Conservation (phyloP, 2,888 invertebrate species). For the Parthenolecanium corni region DNA sequence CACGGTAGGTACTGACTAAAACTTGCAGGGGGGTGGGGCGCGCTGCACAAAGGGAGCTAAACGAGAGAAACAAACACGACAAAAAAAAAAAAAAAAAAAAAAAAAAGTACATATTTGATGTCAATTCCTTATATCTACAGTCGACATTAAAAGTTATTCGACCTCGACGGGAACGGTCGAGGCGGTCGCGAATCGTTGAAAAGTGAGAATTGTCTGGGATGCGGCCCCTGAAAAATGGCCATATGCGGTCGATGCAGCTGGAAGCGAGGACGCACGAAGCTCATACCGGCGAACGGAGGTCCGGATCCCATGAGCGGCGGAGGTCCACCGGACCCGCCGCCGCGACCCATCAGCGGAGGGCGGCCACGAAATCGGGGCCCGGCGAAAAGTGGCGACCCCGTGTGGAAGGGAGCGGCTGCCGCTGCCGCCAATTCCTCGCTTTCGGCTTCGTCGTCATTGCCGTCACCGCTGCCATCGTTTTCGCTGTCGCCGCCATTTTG, state of each 20-base stretch:
- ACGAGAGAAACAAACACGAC: too few relatives aligned
- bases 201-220: conserved; percentile 6
- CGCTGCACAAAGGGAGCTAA: too few relatives aligned
- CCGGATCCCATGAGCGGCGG: too few relatives aligned
- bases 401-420: not conserved
- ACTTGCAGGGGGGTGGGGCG: too few relatives aligned
- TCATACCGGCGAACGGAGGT: too few relatives aligned
- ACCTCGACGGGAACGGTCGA: not conserved
- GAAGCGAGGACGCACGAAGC: not conserved
- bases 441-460: not conserved
- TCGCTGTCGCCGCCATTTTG: too few relatives aligned
- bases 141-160: conserved; percentile 12
- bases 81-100: too few relatives aligned
- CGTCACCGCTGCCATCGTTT: not conserved
- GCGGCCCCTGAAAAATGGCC: not conserved
- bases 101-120: not conserved
- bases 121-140: too few relatives aligned
- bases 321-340: not conserved
- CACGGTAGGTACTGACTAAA: too few relatives aligned
- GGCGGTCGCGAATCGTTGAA: not conserved
- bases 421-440: not conserved
- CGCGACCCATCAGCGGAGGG: not conserved
- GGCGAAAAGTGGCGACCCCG: not conserved
- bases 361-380: conserved; percentile 8
- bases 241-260: not conserved